phyloP scores from a whole-genome alignment of 2,113 vertebrate species.

The Rhea americana region DNA sequence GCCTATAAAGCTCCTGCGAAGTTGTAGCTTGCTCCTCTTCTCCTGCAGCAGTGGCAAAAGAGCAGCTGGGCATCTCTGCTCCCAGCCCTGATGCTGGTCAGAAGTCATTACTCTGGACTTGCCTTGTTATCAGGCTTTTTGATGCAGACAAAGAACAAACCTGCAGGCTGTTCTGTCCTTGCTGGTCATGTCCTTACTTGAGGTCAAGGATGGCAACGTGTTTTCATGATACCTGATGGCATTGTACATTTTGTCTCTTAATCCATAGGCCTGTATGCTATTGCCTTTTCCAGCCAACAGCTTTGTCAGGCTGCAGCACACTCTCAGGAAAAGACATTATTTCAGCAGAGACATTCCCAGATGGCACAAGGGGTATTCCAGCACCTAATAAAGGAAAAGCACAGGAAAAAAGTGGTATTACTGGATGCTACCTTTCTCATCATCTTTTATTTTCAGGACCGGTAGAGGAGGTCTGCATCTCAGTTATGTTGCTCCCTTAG shows the following conservation, averaged over 20 bases:
- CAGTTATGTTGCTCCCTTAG: neutral
- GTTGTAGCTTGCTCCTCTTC: neutral
- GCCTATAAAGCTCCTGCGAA: neutral
- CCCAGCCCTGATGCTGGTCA: neutral
- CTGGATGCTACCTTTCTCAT: neutral
- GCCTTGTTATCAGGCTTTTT: neutral
- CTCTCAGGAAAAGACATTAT: neutral
- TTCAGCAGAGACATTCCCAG: neutral
- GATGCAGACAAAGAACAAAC: neutral
- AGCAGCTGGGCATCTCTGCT: slow-evolving; percentile 21
- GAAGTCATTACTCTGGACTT: neutral
- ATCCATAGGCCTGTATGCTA: neutral
- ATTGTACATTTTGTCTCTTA: neutral
- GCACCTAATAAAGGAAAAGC: neutral
- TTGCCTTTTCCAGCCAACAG: neutral
- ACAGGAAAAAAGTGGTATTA: neutral
- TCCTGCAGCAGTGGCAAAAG: neutral
- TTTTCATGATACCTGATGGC: neutral
- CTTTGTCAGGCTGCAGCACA: neutral
- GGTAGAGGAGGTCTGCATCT: neutral
- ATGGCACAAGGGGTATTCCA: neutral
- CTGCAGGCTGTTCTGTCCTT: slow-evolving; percentile 8
- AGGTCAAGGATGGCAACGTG: neutral
- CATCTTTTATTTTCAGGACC: neutral
- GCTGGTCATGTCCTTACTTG: neutral